Base-by-base conservation (phyloP, 2,888 invertebrate species). In the Petrophora chlorosata region DNA sequence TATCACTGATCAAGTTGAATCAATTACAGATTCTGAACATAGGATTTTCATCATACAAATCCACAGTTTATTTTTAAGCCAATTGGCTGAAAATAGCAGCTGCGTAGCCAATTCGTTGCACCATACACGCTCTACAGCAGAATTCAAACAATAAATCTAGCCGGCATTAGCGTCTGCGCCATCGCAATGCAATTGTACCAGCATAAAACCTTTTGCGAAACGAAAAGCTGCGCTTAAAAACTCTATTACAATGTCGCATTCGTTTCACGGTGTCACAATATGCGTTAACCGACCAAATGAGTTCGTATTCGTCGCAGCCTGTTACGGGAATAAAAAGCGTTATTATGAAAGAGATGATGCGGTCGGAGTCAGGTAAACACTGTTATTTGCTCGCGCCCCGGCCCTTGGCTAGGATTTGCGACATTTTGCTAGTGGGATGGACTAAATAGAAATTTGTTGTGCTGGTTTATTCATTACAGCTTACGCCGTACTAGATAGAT, bases 281-380 rank as follows among this genome's bases (percentile, higher is more conserved):
- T 79, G 79, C 79, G 79, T 81, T 85, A 85, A 82, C 81, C 80
- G 76, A 80, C 81, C 78, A 84, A 87, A 85, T 81, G 78, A 82
- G 82, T 82, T 79, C 76, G 80, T 68, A 34, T 39, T 39, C 39
- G 12, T n/a, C 22, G 46, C 26, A 80, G 82, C 83, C 82, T 86
- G 82, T 87, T 86, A 84, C 77, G 80, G 81, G 76, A 82, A 86
- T 86, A 87, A 85, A 83, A 83, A 82, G 71, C 67, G 79, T 82
- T 83, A 83, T 82, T 83, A 85, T 84, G 80, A 83, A 79, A 81
- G 64, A 62, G 67, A 67, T 62, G 63, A 69, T 68, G 41, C 53
- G 53, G 57, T 57, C 46, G 60, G 74, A 65, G 71, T 62, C 78
- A 81, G 81, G 85, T 84, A 84, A 85, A 82, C 78, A 79, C 70